A percentile compares a stretch with the other conserved stretches of the same genome.
Evolutionary conservation across 23 tunicate species (phyloP).

Genomic region (Clavelina lepadiformis): DNA sequence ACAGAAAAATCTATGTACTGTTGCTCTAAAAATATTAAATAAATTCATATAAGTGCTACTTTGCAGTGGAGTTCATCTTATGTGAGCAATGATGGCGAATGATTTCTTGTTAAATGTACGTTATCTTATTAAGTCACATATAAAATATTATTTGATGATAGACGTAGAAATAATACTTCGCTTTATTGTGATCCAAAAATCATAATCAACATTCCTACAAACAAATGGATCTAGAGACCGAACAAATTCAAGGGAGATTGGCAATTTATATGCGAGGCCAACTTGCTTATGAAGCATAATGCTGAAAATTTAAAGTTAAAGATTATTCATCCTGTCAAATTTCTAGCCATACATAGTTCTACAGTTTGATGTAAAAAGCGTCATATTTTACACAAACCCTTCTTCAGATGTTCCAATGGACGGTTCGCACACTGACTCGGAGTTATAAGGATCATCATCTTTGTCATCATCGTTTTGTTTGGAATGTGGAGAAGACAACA

Average conservation of each 20-base stretch:
- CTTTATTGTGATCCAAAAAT: conserved; percentile 61
- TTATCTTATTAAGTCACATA: neutral
- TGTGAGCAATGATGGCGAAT: too few species aligned
- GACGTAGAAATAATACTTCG: conserved; percentile 50
- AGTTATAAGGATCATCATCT: conserved; percentile 15
- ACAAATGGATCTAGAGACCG: conserved; percentile 51
- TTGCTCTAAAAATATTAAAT: conserved; percentile 46
- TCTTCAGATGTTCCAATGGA: conserved; percentile 36
- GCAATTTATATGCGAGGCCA: conserved; percentile 57
- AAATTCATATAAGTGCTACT: too few species aligned
- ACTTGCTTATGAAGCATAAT: conserved; percentile 9
- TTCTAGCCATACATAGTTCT: too few species aligned
- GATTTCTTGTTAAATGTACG: too few species aligned
- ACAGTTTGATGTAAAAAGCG: neutral
- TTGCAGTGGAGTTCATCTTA: too few species aligned
- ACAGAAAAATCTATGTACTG: conserved; percentile 61
- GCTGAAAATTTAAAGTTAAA: too few species aligned
- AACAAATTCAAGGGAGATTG: conserved; percentile 42
- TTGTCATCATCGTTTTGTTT: neutral
- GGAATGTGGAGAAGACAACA: conserved; percentile 26
- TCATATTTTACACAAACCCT: conserved; percentile 3
- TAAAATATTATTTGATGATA: neutral
- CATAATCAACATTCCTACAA: conserved; percentile 58
- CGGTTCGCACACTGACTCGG: conserved; percentile 24
- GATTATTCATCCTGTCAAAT: too few species aligned